Conservation (phyloP, 2,888 invertebrate species). For the Arge pagana region DNA sequence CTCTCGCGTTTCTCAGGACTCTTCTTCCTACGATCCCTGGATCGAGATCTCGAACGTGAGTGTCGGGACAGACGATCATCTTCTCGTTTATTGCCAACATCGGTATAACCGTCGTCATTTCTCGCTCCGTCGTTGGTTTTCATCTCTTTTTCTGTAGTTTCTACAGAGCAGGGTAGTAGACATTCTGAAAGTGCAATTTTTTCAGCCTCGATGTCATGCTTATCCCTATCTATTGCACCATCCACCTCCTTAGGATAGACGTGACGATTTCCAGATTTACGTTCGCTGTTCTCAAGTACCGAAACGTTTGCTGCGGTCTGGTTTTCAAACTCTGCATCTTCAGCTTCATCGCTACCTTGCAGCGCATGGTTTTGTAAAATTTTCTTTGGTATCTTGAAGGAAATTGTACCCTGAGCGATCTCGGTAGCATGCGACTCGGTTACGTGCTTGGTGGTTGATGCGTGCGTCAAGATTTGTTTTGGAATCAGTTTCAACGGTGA, state of each 20-base stretch:
- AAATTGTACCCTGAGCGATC: conserved; percentile 6
- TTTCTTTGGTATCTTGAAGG: conserved; percentile 21
- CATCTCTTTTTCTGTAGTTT: too few relatives aligned
- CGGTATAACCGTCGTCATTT: conserved; percentile 8
- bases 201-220: too few relatives aligned
- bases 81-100: not conserved
- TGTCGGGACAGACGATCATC: conserved; percentile 2
- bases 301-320: too few relatives aligned
- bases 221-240: too few relatives aligned
- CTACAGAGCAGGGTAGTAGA: too few relatives aligned
- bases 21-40: conserved; percentile 36
- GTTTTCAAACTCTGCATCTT: conserved; percentile 11
- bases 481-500: conserved; percentile 44
- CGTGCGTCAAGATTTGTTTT: conserved; percentile 44
- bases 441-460: conserved; percentile 8
- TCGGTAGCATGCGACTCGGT: not conserved
- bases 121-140: too few relatives aligned
- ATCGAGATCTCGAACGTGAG: conserved; percentile 3
- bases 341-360: conserved; percentile 6
- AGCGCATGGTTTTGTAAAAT: not conserved
- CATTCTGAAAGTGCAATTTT: too few relatives aligned
- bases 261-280: too few relatives aligned
- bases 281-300: too few relatives aligned
- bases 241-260: too few relatives aligned
- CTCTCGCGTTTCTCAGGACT: conserved; percentile 36